Evolutionary conservation across 2,797 vertebrate species (phyloP), one percentile per base, ranked within the genome.

Genomic region (Pteronotus mesoamericanus): DNA sequence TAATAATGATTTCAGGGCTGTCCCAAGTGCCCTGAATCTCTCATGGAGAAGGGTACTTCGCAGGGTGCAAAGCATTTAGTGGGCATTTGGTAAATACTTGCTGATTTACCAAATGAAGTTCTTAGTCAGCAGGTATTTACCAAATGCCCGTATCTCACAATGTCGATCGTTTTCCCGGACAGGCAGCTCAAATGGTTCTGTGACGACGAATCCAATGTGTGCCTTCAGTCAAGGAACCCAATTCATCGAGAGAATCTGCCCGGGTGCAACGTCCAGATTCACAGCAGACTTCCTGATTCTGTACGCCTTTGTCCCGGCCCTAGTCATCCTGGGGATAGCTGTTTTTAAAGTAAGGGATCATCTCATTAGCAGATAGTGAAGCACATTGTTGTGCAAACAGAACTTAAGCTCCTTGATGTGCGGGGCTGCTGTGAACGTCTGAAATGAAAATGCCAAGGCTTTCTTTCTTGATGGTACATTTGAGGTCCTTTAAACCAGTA

Each of bases 291-390:
- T 99, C 95, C 69, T 99, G 6, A 94, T 99, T 91, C 99, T 99
- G 66, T 99, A 99, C 61, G 97, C 99, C 95, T 99, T 99, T 96
- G 86, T 99, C 75, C 99, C 99, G 57, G 98, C 97, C 37, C 98
- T 99, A 14, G 97, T 99, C 89, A 95, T 99, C 89, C 86, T 99
- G 71, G 99, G 99, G 64, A 92, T 99, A 84, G 98, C 99, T 95
- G 99, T 99, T 98, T 99, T 99, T 98, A 99, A 99, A 99, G 98
- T 99, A 96, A 98, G 99, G 96, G 99, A 99, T 90, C 98, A 91
- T 95, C 95, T 99, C 74, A 95, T 98, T 55, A 98, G 98, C 94
- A 99, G 99, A 97, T 99, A 98, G 98, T 90, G 95, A 95, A 85
- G 93, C 78, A 57, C 29, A 42, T 1, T 42, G 75, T 61, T 51